phyloP scores from a whole-genome alignment of 2,797 vertebrate species.

The Lagocephalus sceleratus region DNA sequence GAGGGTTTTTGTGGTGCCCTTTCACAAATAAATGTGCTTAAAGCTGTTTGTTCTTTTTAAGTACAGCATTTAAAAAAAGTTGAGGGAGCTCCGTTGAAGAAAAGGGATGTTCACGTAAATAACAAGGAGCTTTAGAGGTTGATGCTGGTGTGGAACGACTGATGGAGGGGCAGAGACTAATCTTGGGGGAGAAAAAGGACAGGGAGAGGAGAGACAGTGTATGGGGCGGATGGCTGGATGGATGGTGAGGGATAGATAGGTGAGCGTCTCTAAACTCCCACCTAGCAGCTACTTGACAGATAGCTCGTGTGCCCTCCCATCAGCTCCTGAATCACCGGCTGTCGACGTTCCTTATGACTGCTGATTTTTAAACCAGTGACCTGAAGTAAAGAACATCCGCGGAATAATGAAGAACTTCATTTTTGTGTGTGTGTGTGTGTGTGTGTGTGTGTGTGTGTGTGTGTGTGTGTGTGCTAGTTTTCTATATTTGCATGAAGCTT shows the following conservation, averaged over 20 bases:
- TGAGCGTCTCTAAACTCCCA: constrained; percentile 38
- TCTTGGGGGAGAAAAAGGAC: constrained; percentile 31
- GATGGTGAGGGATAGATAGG: constrained; percentile 32
- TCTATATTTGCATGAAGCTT: no score
- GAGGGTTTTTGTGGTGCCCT: no score
- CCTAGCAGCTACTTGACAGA: constrained; percentile 29
- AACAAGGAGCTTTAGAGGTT: constrained; percentile 17
- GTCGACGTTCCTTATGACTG: constrained; percentile 14
- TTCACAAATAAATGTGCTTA: no score
- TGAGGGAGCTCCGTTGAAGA: background rate
- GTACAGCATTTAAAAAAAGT: constrained; percentile 2
- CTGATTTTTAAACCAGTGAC: constrained; percentile 20
- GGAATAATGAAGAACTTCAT: no score
- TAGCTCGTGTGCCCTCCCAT: constrained; percentile 35
- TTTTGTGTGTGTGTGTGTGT: no score
- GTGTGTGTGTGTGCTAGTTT: no score
- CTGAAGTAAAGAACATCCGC: constrained; percentile 1
- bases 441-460: no score
- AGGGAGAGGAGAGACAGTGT: constrained; percentile 37
- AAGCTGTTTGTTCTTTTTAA: background rate
- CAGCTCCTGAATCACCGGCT: constrained; percentile 40
- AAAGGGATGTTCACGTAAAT: constrained; percentile 25
- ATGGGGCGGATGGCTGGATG: constrained; percentile 20
- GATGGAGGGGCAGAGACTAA: constrained; percentile 37
- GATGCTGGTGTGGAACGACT: constrained; percentile 31